These are phyloP conservation scores for Coregonus sp. DNA, from an alignment of 2,797 vertebrate genomes.

Conservation along the genomic window DNA sequence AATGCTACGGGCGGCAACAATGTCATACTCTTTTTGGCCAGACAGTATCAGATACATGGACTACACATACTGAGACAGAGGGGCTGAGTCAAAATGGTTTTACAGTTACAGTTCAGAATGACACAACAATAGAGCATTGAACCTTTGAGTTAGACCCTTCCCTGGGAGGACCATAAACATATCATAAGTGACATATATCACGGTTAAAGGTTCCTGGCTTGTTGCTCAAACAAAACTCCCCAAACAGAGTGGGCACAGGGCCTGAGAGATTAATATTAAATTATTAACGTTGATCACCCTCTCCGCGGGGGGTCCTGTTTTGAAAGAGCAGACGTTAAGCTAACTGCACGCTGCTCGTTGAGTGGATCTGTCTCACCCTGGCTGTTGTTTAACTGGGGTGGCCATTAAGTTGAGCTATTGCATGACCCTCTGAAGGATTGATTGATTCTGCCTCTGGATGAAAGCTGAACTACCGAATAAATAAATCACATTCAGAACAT, in stretches of 20 bases:
- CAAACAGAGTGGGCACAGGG: slow-evolving; percentile 14
- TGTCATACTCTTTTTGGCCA: too few species aligned
- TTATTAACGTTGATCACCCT: slow-evolving; percentile 25
- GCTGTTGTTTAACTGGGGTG: slow-evolving; percentile 4
- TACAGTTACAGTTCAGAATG: slow-evolving; percentile 18
- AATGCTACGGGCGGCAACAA: too few species aligned
- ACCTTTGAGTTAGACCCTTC: slow-evolving; percentile 28
- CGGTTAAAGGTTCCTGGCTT: slow-evolving; percentile 23
- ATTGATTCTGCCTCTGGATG: neutral
- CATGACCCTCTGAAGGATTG: slow-evolving; percentile 11
- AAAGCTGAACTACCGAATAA: neutral
- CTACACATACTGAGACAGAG: too few species aligned
- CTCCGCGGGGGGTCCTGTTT: slow-evolving; percentile 36
- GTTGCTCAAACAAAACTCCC: slow-evolving; percentile 12
- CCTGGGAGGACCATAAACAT: slow-evolving; percentile 19
- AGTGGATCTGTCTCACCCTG: slow-evolving; percentile 51
- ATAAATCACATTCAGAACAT: neutral
- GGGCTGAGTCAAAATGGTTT: slow-evolving; percentile 25
- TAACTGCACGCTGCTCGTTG: slow-evolving; percentile 42
- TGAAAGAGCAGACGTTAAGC: slow-evolving; percentile 10
- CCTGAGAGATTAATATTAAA: slow-evolving; percentile 45
- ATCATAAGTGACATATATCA: slow-evolving; percentile 33
- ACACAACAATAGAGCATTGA: slow-evolving; percentile 29
- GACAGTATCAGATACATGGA: too few species aligned
- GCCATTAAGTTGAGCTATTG: slow-evolving; percentile 12